Conservation (phyloP, 2,888 invertebrate species). For the Leptinotarsa rubiginosa region DNA sequence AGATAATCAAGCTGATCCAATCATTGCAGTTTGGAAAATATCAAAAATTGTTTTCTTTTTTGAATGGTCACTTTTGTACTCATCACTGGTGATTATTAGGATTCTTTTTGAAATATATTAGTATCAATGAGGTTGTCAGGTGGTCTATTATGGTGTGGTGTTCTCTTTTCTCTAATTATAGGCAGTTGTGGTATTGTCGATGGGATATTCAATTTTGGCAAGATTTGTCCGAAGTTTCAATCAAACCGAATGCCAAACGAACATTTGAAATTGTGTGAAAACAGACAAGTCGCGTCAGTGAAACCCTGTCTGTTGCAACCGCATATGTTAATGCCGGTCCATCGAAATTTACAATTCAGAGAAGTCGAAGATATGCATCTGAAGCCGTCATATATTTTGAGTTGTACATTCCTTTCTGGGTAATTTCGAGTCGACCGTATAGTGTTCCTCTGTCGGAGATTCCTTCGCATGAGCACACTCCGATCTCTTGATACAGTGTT, state of each 20-base stretch:
- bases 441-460: conserved; percentile 54
- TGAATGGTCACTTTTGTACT: no score
- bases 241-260: background rate
- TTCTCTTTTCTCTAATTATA: no score
- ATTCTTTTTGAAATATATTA: no score
- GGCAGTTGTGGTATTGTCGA: no score
- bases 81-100: no score
- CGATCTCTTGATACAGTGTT: conserved; percentile 13
- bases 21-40: no score
- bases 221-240: background rate
- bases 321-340: conserved; percentile 59
- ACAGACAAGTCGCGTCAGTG: conserved; percentile 41
- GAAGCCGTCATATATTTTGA: conserved; percentile 61
- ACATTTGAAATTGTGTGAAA: conserved; percentile 1
- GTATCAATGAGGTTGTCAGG: no score
- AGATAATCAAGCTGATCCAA: no score
- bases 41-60: no score
- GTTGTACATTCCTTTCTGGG: conserved; percentile 60
- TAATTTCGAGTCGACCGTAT: conserved; percentile 58
- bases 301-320: conserved; percentile 57
- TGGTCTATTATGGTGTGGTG: no score
- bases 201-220: no score
- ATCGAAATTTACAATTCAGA: conserved; percentile 62
- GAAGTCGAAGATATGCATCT: conserved; percentile 63
- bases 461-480: conserved; percentile 44